These are phyloP conservation scores for Bos javanicus DNA, from an alignment of 2,113 vertebrate genomes.

Conservation along the genomic window DNA sequence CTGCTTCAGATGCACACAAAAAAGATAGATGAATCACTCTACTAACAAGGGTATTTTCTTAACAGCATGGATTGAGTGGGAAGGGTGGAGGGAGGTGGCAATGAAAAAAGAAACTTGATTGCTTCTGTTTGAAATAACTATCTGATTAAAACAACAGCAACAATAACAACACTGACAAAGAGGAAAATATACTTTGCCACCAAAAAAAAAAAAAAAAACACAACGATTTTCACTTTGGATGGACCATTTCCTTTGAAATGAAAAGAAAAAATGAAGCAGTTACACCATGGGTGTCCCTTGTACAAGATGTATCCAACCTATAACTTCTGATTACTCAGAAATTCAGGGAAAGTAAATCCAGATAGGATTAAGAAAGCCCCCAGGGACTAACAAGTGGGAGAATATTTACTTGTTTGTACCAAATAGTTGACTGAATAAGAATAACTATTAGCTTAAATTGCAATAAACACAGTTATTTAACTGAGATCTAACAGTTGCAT, in stretches of 20 bases:
- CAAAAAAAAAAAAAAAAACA: not conserved
- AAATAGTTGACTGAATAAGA: conserved; percentile 78
- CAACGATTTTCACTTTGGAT: conserved; percentile 70
- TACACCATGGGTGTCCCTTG: conserved; percentile 74
- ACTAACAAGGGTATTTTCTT: conserved; percentile 70
- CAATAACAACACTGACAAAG: conserved; percentile 52
- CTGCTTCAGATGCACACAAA: conserved; percentile 31
- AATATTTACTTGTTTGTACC: conserved; percentile 79
- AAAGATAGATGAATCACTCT: conserved; percentile 45
- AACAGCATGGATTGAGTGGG: conserved; percentile 51
- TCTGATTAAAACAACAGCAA: conserved; percentile 70
- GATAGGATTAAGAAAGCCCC: conserved; percentile 79
- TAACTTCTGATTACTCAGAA: conserved; percentile 80
- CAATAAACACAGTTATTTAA: conserved; percentile 78
- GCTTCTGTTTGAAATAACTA: conserved; percentile 69
- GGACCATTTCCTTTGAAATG: conserved; percentile 72
- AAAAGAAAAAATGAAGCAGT: conserved; percentile 68
- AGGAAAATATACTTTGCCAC: conserved; percentile 46
- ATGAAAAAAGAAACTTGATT: conserved; percentile 68
- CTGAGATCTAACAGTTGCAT: conserved; percentile 63
- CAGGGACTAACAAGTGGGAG: conserved; percentile 74
- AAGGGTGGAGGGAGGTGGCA: not conserved
- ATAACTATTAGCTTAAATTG: conserved; percentile 79
- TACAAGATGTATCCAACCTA: conserved; percentile 77
- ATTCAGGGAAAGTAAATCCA: conserved; percentile 80